Evolutionary conservation across 2,888 invertebrate species (phyloP), one percentile per base, ranked within the genome.

Genomic region (Platycheirus albimanus): DNA sequence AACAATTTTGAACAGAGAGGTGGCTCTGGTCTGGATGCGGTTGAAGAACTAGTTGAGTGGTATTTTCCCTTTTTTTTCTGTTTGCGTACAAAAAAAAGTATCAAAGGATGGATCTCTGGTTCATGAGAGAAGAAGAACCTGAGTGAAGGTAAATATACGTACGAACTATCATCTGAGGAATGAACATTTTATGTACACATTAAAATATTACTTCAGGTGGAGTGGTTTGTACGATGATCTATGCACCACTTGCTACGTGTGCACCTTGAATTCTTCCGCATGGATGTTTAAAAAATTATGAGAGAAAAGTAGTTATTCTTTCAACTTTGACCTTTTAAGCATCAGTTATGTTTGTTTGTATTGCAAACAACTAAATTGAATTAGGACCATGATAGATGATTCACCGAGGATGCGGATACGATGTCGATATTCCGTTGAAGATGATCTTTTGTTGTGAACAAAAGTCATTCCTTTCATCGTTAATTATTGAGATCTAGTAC

Each of bases 1-100:
- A 56, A 28, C 36, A 56, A 36, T 56, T 70, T 49, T 58, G 17
- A 43, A 28, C 24, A 41, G 41, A 13, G 11, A 30, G 61, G 19
- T 33, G 61, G 17, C 54, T 19, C 17, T 30, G 43, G n/a, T n/a
- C n/a, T n/a, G n/a, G n/a, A n/a, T 15, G 24, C 38, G 33, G n/a
- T 17, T 52, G 36, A 69, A 69, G 69, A 70, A 58, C 70, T 58
- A 58, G 70, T 70, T 70, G 56, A 70, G 69, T 49, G 47, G 20
- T 49, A 36, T 24, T 56, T 47, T 56, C 45, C 45, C n/a, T n/a
- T n/a, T n/a, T n/a, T n/a, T n/a, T n/a, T 58, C 47, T 28, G 28
- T 28, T n/a, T 49, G 8, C 20, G 24, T 41, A 41, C 2, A 6
- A 30, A 10, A 33, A 30, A 11, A 11, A 11, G 52, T n/a, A n/a